Evolutionary conservation across 1,140 invertebrate genomes (phyloP), one percentile per base, ranked within the genome.

Genomic region (Pectinophora gossypiella): DNA sequence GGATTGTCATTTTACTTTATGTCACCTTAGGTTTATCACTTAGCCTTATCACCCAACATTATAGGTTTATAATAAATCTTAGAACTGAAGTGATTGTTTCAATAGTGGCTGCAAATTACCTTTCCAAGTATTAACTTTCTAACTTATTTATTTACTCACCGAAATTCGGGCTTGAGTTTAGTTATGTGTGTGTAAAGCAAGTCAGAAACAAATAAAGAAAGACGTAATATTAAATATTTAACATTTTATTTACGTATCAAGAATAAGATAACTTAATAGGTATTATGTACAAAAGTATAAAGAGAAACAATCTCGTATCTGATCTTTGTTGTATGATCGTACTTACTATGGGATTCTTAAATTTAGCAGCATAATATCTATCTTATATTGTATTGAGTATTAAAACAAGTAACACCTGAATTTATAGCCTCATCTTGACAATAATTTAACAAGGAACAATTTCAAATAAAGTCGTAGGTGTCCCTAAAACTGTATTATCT

Each of bases 221-320:
- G n/a, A 32, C 2, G 27, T 9, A 9, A 32, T 9, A 32, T 32
- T 3, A 32, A 32, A 12, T 32, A 32, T 32, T 3, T 32, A 12
- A 12, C 27, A 3, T 32, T 32, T 32, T 32, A 32, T 32, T 32
- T 3, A 1, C 1, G 13, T 40, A 56, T 59, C 55, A 57, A 61
- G 49, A 52, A 54, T 59, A 56, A 59, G 44, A 66, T 66, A 66
- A 66, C 48, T 62, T 66, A 66, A 54, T 43, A 36, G 59, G 71
- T 64, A 49, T 50, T 76, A 76, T 76, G 60, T 76, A 76, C 72
- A 76, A 76, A 68, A 76, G 64, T 68, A 63, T 67, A 61, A 52
- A 54, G 59, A 51, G 52, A 65, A 51, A 65, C 58, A 23, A 36
- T 46, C n/a, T 32, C 27, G n/a, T 9, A n/a, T n/a, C 9, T 9